These are phyloP conservation scores for Mamestra configurata DNA, from an alignment of 1,140 invertebrate genomes.

Conservation along the genomic window DNA sequence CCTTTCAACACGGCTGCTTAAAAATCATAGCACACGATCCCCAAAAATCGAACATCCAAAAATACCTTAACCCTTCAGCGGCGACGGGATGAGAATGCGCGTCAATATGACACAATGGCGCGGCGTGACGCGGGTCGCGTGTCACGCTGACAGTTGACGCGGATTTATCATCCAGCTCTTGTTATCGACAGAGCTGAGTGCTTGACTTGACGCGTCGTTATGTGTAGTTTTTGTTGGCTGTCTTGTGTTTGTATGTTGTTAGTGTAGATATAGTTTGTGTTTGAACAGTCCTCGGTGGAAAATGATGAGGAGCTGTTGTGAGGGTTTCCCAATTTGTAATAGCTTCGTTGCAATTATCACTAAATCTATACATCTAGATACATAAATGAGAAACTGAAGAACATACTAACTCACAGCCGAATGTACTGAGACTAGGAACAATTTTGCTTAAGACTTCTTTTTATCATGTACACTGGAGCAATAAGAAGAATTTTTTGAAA, in stretches of 20 bases:
- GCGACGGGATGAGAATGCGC: constrained; percentile 21
- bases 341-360: no score
- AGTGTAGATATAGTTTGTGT: neutral
- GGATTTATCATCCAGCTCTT: constrained; percentile 60
- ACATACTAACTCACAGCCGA: no score
- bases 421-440: no score
- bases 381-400: no score
- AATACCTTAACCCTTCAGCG: constrained; percentile 51
- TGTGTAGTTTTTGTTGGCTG: constrained; percentile 25
- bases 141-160: constrained; percentile 50
- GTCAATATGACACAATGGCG: constrained; percentile 62
- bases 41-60: constrained; percentile 45
- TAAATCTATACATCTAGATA: no score
- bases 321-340: no score
- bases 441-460: no score
- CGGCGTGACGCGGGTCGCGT: constrained; percentile 60
- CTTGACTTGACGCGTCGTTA: constrained; percentile 22
- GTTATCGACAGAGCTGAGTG: constrained; percentile 59
- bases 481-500: no score
- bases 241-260: constrained; percentile 6
- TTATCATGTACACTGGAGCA: no score
- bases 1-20: constrained; percentile 22
- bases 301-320: no score
- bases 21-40: constrained; percentile 36
- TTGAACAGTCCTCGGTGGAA: no score